Conservation (phyloP, 2,113 vertebrate genomes). For the Sciurus niger region DNA sequence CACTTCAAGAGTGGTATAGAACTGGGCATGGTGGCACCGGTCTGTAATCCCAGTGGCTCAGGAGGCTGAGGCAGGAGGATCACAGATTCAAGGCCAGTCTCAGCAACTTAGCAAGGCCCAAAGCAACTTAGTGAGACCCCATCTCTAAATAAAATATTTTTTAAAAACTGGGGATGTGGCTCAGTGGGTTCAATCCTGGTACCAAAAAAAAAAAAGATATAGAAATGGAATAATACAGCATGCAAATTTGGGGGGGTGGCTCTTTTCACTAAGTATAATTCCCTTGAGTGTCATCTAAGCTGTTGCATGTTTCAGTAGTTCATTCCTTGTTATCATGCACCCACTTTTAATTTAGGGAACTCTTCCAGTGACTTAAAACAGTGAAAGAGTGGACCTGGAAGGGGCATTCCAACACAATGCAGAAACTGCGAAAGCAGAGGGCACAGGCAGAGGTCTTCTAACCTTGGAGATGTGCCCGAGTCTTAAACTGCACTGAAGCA, state of each 20-base stretch:
- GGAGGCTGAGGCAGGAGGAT: background rate
- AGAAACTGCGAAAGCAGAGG: background rate
- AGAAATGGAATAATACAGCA: background rate
- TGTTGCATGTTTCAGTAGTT: background rate
- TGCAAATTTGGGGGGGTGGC: background rate
- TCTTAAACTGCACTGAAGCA: constrained; percentile 45
- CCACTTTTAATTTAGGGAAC: constrained; percentile 7
- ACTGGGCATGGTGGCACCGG: background rate
- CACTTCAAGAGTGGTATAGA: constrained; percentile 48
- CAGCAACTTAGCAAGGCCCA: too few relatives aligned
- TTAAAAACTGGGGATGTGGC: too few relatives aligned
- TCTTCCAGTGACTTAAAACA: background rate
- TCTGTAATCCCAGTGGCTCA: background rate
- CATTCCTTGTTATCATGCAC: constrained; percentile 7
- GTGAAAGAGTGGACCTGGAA: background rate
- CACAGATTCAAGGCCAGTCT: too few relatives aligned
- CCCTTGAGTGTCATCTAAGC: background rate
- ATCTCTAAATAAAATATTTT: too few relatives aligned
- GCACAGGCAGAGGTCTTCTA: background rate
- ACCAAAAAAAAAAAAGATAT: background rate
- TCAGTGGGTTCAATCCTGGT: too few relatives aligned
- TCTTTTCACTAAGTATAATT: constrained; percentile 12
- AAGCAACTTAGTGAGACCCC: too few relatives aligned
- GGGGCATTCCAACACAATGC: background rate
- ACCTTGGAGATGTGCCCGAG: background rate